Evolutionary conservation across 2,797 vertebrate genomes (phyloP), one percentile per base, ranked within the genome.

Genomic region (Eleutherodactylus coqui): DNA sequence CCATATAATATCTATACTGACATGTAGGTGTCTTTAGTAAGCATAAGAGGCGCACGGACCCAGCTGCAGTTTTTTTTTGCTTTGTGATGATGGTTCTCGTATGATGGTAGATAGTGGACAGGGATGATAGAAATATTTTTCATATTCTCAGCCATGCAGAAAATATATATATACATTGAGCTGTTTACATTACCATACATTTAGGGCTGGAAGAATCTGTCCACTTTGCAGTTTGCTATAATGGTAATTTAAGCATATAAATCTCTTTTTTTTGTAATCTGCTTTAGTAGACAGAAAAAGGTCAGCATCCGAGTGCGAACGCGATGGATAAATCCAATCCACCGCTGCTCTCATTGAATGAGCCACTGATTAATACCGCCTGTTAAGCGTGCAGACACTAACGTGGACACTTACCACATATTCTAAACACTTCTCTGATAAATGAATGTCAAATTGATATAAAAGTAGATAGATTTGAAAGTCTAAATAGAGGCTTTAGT

Each of bases 231-330:
- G 82, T 87, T 87, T 84, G 58, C 69, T 43, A 67, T 80, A 80
- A 80, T 69, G 69, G 86, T n/a, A 80, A 45, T 47, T 80, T 84
- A 79, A 75, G 70, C 82, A 58, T 75, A 87, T 87, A 84, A 87
- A 87, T 87, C 86, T 84, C 17, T 53, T 53, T 82, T n/a, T 79
- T 60, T 49, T 84, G 67, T 80, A 84, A 87, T 87, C 86, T 87
- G 86, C 86, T 87, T 87, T 84, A 76, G 86, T 87, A 87, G 79
- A 87, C 86, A 84, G 77, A 87, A 87, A 87, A 84, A 49, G 82
- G 86, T 84, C 82, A 87, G 76, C 34, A 51, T 43, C 32, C 27
- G 76, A 80, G 81, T 64, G 51, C 80, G 55, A 76, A 76, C 76
- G 72, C 85, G 47, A 69, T 55, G 73, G 79, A 87, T 82, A 78